Base-by-base conservation (phyloP, 2,888 invertebrate species). In the Erebia epiphron region DNA sequence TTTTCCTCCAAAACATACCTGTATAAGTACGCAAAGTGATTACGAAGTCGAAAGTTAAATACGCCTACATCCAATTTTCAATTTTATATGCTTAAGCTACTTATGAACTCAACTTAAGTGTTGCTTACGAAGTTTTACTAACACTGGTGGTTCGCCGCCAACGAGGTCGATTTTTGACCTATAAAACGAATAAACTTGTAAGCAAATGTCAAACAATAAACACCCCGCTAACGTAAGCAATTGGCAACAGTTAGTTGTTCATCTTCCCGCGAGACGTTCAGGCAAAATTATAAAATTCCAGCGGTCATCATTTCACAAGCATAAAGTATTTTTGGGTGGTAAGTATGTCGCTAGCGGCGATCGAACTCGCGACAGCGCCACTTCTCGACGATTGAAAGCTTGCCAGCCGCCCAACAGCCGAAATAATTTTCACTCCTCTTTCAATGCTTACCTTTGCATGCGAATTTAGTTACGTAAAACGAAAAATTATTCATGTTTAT, bases 341-440 rank as follows among this genome's bases (percentile, higher is more conserved):
- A 85, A 83, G 82, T 86, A 79, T 86, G 86, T 86, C 84, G 83
- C 76, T 78, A 79, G 80, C 79, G 78, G 77, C 76, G 80, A 86
- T 85, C 78, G 84, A 83, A 83, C 79, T 79, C 81, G 83, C 85
- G 85, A 85, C 82, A 80, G 81, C 79, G 79, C 81, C 78, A 79
- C 75, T 65, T 73, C 60, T 73, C 80, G 79, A 76, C 84, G 81
- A 83, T 90, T 91, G 91, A 91, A 90, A 77, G 80, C 76, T 84
- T 91, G 90, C 91, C 91, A 90, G 88, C 82, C 87, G 87, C 82
- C 75, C 73, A 72, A 81, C 82, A 79, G 89, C 90, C 85, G 86
- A 91, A 91, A 91, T 91, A 90, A 90, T 91, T 88, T 84, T 83
- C 86, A 84, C 86, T 87, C 80, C 79, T 83, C 84, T 84, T 83